Evolutionary conservation across 2,888 invertebrate species (phyloP), one percentile per base, ranked within the genome.

Genomic region (Mesopsocus fuscifrons): DNA sequence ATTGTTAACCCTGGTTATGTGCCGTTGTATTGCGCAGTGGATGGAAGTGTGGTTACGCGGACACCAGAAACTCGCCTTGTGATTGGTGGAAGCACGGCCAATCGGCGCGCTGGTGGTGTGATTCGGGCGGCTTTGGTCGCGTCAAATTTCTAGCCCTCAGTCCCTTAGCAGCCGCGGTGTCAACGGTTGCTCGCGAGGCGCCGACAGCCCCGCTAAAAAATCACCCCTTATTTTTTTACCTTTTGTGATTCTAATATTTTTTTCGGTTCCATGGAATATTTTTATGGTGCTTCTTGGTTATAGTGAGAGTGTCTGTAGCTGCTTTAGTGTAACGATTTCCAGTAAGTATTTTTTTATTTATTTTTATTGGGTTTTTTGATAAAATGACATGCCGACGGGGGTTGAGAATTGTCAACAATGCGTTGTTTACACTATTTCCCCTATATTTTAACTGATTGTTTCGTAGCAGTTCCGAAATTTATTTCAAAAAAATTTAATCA

Each of bases 11-110:
- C n/a, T n/a, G n/a, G n/a, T n/a, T n/a, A n/a, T n/a, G n/a, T n/a
- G n/a, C n/a, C n/a, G n/a, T n/a, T n/a, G n/a, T n/a, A n/a, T n/a
- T n/a, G n/a, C n/a, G 26, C 8, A 26, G 26, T 26, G 26, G 26
- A 26, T 9, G 26, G 8, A 34, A 41, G 45, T 40, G 45, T 26
- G 45, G 42, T 31, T 41, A 32, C 44, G 21, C 38, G 38, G 38
- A 38, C 38, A 38, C 38, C 20, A 38, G 21, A 38, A 38, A 38
- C 21, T 20, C 38, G 38, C 38, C 38, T 38, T 20, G 38, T 38
- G 38, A 38, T 38, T 38, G 38, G 38, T 38, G n/a, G 20, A 20
- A 18, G n/a, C 6, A 16, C 13, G 21, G 38, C 38, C 38, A 38
- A 38, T 38, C 38, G 18, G 38, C 17, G 38, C 17, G 38, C 13